A percentile compares a stretch with the other conserved stretches of the same genome.
phyloP scores from a whole-genome alignment of 2,113 vertebrate genomes.

The Numenius arquata region DNA sequence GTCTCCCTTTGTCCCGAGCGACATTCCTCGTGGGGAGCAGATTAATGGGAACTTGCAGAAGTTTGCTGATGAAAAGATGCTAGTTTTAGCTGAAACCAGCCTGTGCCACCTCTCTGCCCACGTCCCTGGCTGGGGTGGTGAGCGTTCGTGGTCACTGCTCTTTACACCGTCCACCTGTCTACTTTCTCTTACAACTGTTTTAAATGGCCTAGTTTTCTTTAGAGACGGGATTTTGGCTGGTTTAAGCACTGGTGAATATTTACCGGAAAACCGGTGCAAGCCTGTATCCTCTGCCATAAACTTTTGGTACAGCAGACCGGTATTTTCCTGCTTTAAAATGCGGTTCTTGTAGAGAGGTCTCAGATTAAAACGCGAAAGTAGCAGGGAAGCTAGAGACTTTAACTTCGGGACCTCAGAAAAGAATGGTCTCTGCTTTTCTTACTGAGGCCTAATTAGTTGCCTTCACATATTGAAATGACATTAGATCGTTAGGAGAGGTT shows the following conservation, averaged over 20 bases:
- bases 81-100: not conserved
- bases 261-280: not conserved
- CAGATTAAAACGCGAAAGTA: not conserved
- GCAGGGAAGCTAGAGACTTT: not conserved
- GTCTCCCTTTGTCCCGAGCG: conserved; percentile 18
- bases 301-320: not conserved
- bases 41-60: not conserved
- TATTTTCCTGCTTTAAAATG: not conserved
- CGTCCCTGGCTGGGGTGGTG: not conserved
- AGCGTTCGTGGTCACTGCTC: not conserved
- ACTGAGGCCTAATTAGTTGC: not conserved
- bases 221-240: not conserved
- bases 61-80: not conserved
- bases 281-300: not conserved
- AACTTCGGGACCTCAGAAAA: not conserved
- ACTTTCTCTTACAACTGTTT: not conserved
- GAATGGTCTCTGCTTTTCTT: not conserved
- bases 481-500: not conserved
- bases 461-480: not conserved
- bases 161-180: conserved; percentile 1
- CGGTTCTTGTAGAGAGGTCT: not conserved
- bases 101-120: not conserved
- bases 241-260: not conserved
- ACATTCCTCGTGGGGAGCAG: conserved; percentile 19
- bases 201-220: not conserved